Evolutionary conservation across 2,888 invertebrate species (phyloP), one percentile per base, ranked within the genome.

Genomic region (Cinara cedri): DNA sequence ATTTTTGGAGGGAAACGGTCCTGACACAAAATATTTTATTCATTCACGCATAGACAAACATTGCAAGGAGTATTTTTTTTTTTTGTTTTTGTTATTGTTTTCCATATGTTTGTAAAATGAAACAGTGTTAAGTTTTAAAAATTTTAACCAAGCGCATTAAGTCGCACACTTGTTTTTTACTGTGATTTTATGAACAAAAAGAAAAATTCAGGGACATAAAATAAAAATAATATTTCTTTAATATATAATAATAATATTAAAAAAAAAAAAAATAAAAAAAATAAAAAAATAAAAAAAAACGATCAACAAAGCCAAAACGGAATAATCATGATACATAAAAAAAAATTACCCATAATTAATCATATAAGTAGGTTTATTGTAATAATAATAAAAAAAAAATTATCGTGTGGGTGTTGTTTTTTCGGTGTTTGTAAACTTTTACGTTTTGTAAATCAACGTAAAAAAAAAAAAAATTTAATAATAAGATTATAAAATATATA

Each of bases 361-460:
- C n/a, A 65, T 65, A 42, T 42, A 68, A n/a, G 54, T 26, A 65
- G n/a, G n/a, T n/a, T 65, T 65, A 49, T 24, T 57, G 46, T 74
- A 66, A 76, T 66, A 66, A 34, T 4, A 4, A 34, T 34, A 34
- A 34, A 4, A 34, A 34, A n/a, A 34, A 34, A 6, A 34, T 34
- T 34, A 34, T 16, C 19, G 54, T 62, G 46, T 76, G 44, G 55
- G 55, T 68, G 76, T 68, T 76, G 76, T 76, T 76, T 34, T 34
- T 76, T 66, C 66, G 76, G 76, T 76, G 26, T 76, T 76, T 68
- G 76, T 68, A 76, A 66, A 68, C 76, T 76, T 57, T 76, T 76
- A 57, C 42, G 57, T 68, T 66, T 34, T 68, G 24, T 68, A 76
- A 66, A 34, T 34, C 42, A 34, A 51, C 62, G 51, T 63, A n/a